These are phyloP conservation scores for Scarus forsteni DNA, from an alignment of 2,797 vertebrate genomes.

Conservation along the genomic window DNA sequence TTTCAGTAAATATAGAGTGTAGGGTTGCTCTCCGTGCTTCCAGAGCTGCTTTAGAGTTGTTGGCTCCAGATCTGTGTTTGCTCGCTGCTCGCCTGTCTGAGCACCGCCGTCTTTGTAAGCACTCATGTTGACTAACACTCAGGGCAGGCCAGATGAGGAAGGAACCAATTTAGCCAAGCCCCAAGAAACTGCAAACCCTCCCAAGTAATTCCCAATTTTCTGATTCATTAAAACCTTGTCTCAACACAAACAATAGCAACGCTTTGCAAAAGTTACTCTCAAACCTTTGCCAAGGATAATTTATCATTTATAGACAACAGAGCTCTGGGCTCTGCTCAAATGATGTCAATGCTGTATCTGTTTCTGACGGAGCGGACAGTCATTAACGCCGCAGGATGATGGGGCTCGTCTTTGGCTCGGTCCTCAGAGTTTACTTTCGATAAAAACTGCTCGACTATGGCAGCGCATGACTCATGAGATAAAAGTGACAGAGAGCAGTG, in stretches of 20 bases:
- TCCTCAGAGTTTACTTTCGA: conserved; percentile 79
- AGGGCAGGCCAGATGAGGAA: conserved; percentile 70
- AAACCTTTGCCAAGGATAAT: conserved; percentile 87
- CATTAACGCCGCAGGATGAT: conserved; percentile 80
- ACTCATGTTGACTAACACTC: conserved; percentile 59
- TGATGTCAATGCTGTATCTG: conserved; percentile 83
- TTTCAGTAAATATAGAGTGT: too few species aligned
- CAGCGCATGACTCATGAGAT: conserved; percentile 51
- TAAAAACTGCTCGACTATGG: conserved; percentile 69
- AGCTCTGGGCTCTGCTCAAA: conserved; percentile 85
- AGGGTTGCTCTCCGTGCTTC: too few species aligned
- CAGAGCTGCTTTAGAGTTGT: too few species aligned
- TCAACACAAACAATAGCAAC: conserved; percentile 84
- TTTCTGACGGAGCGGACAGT: conserved; percentile 78
- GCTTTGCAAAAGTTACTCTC: conserved; percentile 86
- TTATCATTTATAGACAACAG: conserved; percentile 89
- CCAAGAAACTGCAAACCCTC: conserved; percentile 84
- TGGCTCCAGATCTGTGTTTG: too few species aligned
- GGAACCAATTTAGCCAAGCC: conserved; percentile 85
- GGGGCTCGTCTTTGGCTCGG: conserved; percentile 78
- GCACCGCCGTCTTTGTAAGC: conserved; percentile 39
- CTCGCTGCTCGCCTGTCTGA: conserved; percentile 19
- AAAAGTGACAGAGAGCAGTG: conserved; percentile 29
- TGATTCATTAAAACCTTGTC: conserved; percentile 82
- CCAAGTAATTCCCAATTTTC: conserved; percentile 85